phyloP scores from a whole-genome alignment of 1,140 invertebrate species.

The Stegodyphus mimosarum region DNA sequence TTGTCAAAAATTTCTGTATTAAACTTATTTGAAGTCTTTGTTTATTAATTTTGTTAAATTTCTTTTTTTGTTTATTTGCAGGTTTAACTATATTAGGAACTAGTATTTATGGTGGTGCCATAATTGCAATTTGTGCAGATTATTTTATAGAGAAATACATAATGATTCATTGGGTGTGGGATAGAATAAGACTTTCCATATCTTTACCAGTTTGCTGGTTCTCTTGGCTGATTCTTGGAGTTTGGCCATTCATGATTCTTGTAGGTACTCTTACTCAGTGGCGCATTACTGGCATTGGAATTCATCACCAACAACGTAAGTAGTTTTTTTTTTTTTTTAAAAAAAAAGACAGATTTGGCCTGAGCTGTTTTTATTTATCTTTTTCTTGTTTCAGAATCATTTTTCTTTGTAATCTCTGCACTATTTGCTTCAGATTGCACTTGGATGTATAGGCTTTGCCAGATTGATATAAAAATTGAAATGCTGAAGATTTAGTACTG shows the following conservation, averaged over 20 bases:
- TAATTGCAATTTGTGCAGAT: constrained; percentile 78
- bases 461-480: too few relatives aligned
- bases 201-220: constrained; percentile 77
- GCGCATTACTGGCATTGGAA: constrained; percentile 77
- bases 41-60: background rate
- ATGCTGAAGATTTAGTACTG: too few relatives aligned
- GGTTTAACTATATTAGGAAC: constrained; percentile 78
- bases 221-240: constrained; percentile 79
- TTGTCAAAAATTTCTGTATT: too few relatives aligned
- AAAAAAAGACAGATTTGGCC: too few relatives aligned
- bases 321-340: background rate
- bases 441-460: too few relatives aligned
- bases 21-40: background rate
- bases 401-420: too few relatives aligned
- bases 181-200: constrained; percentile 68
- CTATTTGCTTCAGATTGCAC: too few relatives aligned
- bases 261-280: constrained; percentile 78
- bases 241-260: constrained; percentile 79
- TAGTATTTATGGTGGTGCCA: constrained; percentile 79
- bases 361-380: too few relatives aligned
- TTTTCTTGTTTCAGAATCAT: too few relatives aligned
- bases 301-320: constrained; percentile 72
- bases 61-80: background rate
- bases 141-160: constrained; percentile 81
- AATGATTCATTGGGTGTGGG: constrained; percentile 79